These are phyloP conservation scores for Sigmodon hispidus DNA, from an alignment of 2,113 vertebrate species.

Conservation along the genomic window DNA sequence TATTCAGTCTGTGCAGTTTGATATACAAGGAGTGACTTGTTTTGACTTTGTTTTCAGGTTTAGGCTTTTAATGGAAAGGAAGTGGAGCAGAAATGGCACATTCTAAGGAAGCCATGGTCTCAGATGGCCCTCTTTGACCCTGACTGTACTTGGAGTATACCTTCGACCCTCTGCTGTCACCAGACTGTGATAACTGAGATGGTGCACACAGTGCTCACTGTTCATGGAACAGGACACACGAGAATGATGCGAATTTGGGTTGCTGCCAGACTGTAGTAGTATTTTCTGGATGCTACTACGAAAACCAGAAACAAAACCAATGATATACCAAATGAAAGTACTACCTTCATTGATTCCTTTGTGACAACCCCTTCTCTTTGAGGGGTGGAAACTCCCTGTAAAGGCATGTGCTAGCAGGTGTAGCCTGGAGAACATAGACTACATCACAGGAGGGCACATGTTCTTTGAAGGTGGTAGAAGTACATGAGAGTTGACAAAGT, in stretches of 20 bases:
- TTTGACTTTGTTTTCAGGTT: not conserved
- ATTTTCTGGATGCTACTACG: not conserved
- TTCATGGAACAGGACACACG: not conserved
- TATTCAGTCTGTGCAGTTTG: not conserved
- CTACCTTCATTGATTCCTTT: not conserved
- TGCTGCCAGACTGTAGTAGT: not conserved
- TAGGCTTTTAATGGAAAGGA: not conserved
- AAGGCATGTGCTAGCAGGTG: not conserved
- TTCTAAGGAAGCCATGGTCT: rapidly evolving
- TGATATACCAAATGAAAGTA: not conserved
- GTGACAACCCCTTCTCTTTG: not conserved
- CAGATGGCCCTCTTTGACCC: not conserved
- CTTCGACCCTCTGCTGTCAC: not conserved
- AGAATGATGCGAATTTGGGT: not conserved
- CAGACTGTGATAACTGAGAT: not conserved
- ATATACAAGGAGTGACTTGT: not conserved
- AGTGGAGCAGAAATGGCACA: not conserved
- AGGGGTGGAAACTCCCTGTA: not conserved
- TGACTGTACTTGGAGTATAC: not conserved
- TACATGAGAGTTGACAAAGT: not conserved
- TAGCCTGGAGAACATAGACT: not conserved
- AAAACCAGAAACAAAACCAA: constrained; percentile 7
- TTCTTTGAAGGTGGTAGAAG: not conserved
- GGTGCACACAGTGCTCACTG: not conserved
- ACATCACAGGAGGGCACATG: not conserved